Evolutionary conservation across 2,797 vertebrate genomes (phyloP).

Genomic region (Gobio occitaniae): DNA sequence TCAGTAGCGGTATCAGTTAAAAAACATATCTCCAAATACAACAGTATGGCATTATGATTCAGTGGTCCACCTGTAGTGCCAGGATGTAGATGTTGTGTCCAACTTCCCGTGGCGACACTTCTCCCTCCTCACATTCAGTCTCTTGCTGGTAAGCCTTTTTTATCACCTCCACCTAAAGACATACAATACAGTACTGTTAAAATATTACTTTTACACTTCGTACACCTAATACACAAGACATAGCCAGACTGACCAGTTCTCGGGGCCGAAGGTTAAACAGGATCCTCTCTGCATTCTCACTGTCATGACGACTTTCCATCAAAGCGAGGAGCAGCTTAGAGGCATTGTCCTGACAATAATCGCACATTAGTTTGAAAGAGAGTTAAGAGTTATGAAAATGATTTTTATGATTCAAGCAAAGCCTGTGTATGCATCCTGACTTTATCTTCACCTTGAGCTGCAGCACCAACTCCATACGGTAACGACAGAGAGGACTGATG

Average conservation of each 20-base stretch:
- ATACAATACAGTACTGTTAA: slow-evolving; percentile 10
- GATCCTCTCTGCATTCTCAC: slow-evolving; percentile 93
- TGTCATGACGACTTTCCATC: slow-evolving; percentile 98
- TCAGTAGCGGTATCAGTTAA: neutral
- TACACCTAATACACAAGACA: neutral
- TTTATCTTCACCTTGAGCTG: slow-evolving; percentile 87
- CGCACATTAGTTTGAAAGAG: neutral
- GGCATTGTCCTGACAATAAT: slow-evolving; percentile 88
- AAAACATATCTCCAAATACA: neutral
- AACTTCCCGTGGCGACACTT: slow-evolving; percentile 92
- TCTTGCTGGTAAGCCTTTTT: slow-evolving; percentile 94
- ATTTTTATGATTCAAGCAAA: neutral
- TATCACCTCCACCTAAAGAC: slow-evolving; percentile 89
- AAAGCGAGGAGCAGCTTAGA: slow-evolving; percentile 94
- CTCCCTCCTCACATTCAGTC: slow-evolving; percentile 84
- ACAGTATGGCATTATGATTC: neutral
- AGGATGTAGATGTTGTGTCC: slow-evolving; percentile 99
- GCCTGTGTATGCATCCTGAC: neutral
- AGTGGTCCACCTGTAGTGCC: slow-evolving; percentile 86
- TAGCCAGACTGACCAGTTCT: slow-evolving; percentile 85
- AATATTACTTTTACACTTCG: neutral
- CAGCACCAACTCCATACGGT: slow-evolving; percentile 94
- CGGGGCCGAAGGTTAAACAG: slow-evolving; percentile 95
- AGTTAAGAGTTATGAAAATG: neutral
- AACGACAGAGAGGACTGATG: slow-evolving; percentile 95